Evolutionary conservation across 1,140 invertebrate genomes (phyloP), one percentile per base, ranked within the genome.

Genomic region (Tetraneura akinire): DNA sequence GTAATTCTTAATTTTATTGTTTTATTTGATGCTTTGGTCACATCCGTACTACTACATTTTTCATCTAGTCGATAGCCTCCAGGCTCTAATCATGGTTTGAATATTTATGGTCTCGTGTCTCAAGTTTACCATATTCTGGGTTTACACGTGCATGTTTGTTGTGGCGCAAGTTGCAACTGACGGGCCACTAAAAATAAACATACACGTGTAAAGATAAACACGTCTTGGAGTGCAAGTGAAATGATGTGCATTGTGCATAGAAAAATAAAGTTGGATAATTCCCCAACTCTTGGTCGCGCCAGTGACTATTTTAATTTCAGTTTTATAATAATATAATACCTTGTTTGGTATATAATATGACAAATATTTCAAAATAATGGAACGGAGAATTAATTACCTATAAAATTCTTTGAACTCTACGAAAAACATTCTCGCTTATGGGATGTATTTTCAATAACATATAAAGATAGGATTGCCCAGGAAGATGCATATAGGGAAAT

Each of bases 241-340:
- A 66, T 66, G 64, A 68, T 68, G n/a, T 68, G 66, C 66, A 68
- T n/a, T n/a, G n/a, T 23, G 42, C 66, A 68, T 68, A 14, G 66
- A 68, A 47, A 68, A 70, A 70, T 70, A 70, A 68, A 45, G 66
- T 68, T 11, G 16, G 21, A 47, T 68, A 47, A 68, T 68, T 68
- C n/a, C n/a, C 66, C 66, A 68, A 70, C n/a, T 45, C 49, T 70
- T 70, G 1, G 42, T 70, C 66, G 66, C 66, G 42, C 66, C 66
- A 70, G 42, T 70, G 66, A 70, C 66, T 70, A 70, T 70, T 70
- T 70, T 70, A 70, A 16, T 70, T 70, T 70, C n/a, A n/a, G n/a
- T n/a, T n/a, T n/a, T n/a, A n/a, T n/a, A n/a, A n/a, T n/a, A n/a
- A n/a, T n/a, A n/a, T n/a, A n/a, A n/a, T 13, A 74, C 53, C 55